Evolutionary conservation across 2,797 vertebrate species (phyloP), one percentile per base, ranked within the genome.

Genomic region (Silurus lanzhouensis): DNA sequence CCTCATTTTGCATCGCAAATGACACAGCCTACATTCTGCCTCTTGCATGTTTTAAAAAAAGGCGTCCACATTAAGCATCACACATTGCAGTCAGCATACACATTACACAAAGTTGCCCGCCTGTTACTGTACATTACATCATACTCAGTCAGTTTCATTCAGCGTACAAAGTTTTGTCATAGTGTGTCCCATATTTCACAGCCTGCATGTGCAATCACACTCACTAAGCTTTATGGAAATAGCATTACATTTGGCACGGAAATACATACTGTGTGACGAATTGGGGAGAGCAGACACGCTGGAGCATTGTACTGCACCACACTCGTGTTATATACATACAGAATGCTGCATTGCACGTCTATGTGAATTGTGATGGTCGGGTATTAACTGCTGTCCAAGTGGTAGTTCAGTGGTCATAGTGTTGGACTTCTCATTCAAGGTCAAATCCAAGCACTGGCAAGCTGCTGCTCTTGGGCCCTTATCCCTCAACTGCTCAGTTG

Each of bases 61-160:
- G 7, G 44, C 13, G 12, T 10, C 52, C 74, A 31, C 5, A 1
- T 22, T 20, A 20, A 22, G 57, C 58, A n/a, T 63, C 31, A 44
- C 76, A 31, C 57, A 38, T 60, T 38, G 17, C 27, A 38, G 31
- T 10, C 19, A 20, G 19, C 17, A 38, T 22, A 61, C 27, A 38
- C 27, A 60, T 61, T 61, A 38, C 75, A 60, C 57, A 61, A 78
- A 78, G 57, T 78, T 60, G 55, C 55, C 55, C 10, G 27, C 20
- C 61, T 44, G 31, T 61, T 78, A 61, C 76, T 78, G 31, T 44
- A 61, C 58, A 61, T 78, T 78, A 61, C 76, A 78, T 78, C 76
- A 78, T n/a, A 44, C 22, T 78, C 76, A 44, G 31, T 61, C 76
- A 44, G 76, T 22, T 78, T 63, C 44, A 78, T 44, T 78, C 31